Evolutionary conservation across 2,113 vertebrate genomes (phyloP).

Genomic region (Halichoeres trimaculatus): DNA sequence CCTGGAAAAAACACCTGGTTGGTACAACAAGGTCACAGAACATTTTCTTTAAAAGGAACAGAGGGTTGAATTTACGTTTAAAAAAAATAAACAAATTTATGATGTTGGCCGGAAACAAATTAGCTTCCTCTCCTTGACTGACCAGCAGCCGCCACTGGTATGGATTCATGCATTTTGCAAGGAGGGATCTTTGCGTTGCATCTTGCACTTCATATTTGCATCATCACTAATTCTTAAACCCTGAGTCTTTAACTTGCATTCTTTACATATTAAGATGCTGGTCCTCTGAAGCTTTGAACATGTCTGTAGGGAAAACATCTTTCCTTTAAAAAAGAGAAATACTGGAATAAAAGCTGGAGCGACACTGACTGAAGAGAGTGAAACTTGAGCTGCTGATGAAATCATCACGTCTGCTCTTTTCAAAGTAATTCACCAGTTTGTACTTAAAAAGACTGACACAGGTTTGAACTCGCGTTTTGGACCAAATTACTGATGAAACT

Average conservation of each 20-base stretch:
- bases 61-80: no score
- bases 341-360: background rate
- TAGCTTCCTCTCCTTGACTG: no score
- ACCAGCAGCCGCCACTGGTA: no score
- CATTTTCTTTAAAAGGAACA: no score
- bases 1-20: no score
- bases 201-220: background rate
- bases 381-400: constrained; percentile 20
- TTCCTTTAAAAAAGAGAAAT: background rate
- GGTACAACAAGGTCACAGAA: no score
- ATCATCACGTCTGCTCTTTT: background rate
- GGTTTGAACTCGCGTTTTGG: constrained; percentile 33
- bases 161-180: background rate
- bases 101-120: no score
- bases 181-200: background rate
- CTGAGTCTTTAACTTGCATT: no score
- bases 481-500: constrained; percentile 18
- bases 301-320: background rate
- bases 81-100: no score
- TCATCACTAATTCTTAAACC: background rate
- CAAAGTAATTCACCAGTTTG: constrained; percentile 2
- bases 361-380: background rate
- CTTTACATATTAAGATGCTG: background rate
- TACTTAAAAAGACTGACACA: constrained; percentile 13
- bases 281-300: background rate